These are phyloP conservation scores for Leptinotarsa defecta DNA, from an alignment of 1,140 invertebrate genomes.

Conservation along the genomic window DNA sequence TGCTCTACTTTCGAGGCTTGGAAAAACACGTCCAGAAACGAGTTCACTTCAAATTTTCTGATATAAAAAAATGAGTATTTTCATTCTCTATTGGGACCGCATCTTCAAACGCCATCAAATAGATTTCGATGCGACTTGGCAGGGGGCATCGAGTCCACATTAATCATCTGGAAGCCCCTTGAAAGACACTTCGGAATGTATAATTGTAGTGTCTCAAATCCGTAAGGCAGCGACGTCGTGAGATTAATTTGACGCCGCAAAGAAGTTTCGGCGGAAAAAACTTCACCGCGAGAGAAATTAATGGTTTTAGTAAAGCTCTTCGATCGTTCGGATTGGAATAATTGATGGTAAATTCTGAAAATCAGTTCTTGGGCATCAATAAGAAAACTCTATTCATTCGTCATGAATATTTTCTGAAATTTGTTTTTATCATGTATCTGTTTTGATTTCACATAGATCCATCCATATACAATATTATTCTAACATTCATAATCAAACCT, in stretches of 20 bases:
- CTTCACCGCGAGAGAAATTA: conserved; percentile 1
- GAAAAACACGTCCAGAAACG: too few relatives aligned
- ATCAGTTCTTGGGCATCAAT: too few relatives aligned
- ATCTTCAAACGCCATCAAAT: not conserved
- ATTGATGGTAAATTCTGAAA: conserved; percentile 8
- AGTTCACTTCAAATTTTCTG: too few relatives aligned
- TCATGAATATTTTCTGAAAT: too few relatives aligned
- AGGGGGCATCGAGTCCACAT: conserved; percentile 77
- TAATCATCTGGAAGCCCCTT: conserved; percentile 82
- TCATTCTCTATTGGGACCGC: too few relatives aligned
- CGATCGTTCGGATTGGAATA: conserved; percentile 9
- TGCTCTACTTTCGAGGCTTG: too few relatives aligned
- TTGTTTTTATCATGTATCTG: too few relatives aligned
- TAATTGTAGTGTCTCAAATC: conserved; percentile 91
- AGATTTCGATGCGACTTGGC: conserved; percentile 33
- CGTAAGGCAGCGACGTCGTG: conserved; percentile 82
- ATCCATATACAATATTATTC: too few relatives aligned
- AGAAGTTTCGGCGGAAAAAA: conserved; percentile 57
- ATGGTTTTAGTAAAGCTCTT: not conserved
- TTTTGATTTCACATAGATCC: too few relatives aligned
- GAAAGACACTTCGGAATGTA: conserved; percentile 89
- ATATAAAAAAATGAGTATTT: too few relatives aligned
- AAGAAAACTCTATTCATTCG: too few relatives aligned
- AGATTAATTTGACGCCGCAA: conserved; percentile 83
- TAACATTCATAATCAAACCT: too few relatives aligned